Evolutionary conservation across 2,888 invertebrate species (phyloP), one percentile per base, ranked within the genome.

Genomic region (Danaus chrysippus): DNA sequence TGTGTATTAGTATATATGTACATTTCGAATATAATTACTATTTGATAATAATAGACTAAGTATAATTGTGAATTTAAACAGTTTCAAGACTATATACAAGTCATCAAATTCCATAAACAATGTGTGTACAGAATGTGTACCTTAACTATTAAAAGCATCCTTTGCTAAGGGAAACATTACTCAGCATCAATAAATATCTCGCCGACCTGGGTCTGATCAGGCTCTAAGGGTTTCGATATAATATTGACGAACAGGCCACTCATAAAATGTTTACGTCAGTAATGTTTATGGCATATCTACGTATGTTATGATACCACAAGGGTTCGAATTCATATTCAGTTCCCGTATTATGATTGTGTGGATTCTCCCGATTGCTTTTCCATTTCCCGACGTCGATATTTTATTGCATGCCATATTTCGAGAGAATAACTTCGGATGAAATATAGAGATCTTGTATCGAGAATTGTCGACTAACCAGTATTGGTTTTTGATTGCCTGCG

Each of bases 341-440:
- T 78, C 75, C 70, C 72, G 72, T 69, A 76, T 70, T 74, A 71
- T 77, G 76, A 79, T 80, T 82, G 79, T 79, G 76, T 77, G 78
- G 77, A 78, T 76, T 76, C 72, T 71, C 72, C 75, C 77, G 78
- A 84, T 85, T 77, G 82, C 82, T 83, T 76, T 83, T 78, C 82
- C 81, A 83, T 86, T 87, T 82, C 78, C 81, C 77, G 72, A 74
- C 80, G 81, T 83, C 79, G 82, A 76, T 83, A 84, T 90, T 90
- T 90, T 90, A 89, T 88, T 86, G 82, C 82, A 77, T 76, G 79
- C 82, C 79, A 86, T 87, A 88, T 88, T 82, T 88, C 80, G 78
- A 71, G 73, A 78, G 77, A 74, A 84, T 80, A 80, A 82, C 79
- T 77, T 74, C 74, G 74, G 75, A 82, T 82, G 81, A 81, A 79